phyloP scores from a whole-genome alignment of 2,797 vertebrate species.

The Coregonus ussuriensis region DNA sequence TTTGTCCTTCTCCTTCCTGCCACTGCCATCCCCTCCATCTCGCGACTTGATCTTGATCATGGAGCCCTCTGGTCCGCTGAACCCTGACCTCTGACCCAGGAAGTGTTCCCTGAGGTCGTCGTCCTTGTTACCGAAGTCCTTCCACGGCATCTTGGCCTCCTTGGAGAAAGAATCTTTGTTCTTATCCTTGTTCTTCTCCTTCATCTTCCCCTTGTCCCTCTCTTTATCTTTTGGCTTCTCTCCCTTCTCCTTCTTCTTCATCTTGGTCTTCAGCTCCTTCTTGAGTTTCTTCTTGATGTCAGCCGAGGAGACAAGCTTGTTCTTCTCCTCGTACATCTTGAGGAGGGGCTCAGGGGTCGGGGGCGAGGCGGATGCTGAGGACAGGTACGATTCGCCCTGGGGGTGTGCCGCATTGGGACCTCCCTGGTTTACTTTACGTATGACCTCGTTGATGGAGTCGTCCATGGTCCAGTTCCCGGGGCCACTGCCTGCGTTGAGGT shows the following conservation, averaged over 20 bases:
- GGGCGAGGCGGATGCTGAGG: constrained; percentile 90
- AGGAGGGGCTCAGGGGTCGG: constrained; percentile 91
- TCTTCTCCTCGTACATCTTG: constrained; percentile 89
- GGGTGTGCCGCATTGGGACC: constrained; percentile 67
- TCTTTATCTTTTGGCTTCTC: constrained; percentile 88
- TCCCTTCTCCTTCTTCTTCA: constrained; percentile 90
- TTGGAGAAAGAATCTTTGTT: constrained; percentile 75
- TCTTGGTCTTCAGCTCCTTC: constrained; percentile 92
- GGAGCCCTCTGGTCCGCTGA: constrained; percentile 75
- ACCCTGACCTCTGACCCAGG: constrained; percentile 73
- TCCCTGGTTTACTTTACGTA: constrained; percentile 90
- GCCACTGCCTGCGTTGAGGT: constrained; percentile 65
- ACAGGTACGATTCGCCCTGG: constrained; percentile 73
- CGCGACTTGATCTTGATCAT: constrained; percentile 82
- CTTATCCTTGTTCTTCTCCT: constrained; percentile 85
- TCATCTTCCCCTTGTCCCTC: constrained; percentile 85
- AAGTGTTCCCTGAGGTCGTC: constrained; percentile 69
- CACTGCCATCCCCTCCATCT: constrained; percentile 82
- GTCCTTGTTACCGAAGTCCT: constrained; percentile 83
- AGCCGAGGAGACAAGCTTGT: constrained; percentile 76
- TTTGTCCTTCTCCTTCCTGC: constrained; percentile 91
- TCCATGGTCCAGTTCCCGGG: constrained; percentile 97
- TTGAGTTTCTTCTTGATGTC: constrained; percentile 97
- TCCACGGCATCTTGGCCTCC: constrained; percentile 87
- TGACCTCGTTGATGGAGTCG: constrained; percentile 96